A percentile compares a stretch with the other conserved stretches of the same genome.
phyloP scores from a whole-genome alignment of 2,113 vertebrate genomes.

The Piprites chloris region DNA sequence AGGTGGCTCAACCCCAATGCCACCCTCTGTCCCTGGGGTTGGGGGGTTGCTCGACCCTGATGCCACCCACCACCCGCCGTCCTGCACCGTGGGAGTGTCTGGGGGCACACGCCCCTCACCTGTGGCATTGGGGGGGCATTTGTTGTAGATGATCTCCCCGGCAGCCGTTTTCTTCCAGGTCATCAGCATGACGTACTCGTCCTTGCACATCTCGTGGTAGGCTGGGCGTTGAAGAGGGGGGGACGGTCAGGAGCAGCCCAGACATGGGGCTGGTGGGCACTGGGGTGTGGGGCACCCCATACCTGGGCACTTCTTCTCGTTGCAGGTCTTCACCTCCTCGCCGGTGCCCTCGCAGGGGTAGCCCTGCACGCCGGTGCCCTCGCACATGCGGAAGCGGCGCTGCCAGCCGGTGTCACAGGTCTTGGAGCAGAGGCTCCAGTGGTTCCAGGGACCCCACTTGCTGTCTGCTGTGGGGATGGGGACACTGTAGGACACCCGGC shows the following conservation, averaged over 20 bases:
- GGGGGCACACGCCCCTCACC: conserved; percentile 71
- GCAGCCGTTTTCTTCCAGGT: conserved; percentile 94
- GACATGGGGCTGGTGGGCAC: neutral
- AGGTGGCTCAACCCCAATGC: neutral
- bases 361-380: conserved; percentile 84
- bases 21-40: neutral
- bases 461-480: conserved; percentile 76
- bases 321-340: conserved; percentile 95
- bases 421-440: conserved; percentile 96
- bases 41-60: rapidly evolving
- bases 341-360: conserved; percentile 92
- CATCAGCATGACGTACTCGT: conserved; percentile 87
- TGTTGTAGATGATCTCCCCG: conserved; percentile 95
- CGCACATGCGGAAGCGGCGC: conserved; percentile 94
- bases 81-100: rapidly evolving
- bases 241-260: neutral
- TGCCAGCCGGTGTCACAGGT: conserved; percentile 96
- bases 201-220: conserved; percentile 93
- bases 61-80: neutral
- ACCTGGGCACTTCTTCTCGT: conserved; percentile 98
- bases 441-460: conserved; percentile 96
- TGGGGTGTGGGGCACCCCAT: neutral
- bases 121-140: conserved; percentile 95
- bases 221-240: conserved; percentile 55
- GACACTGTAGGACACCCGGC: neutral